Conservation (phyloP, 2,113 vertebrate species). For the Anhinga rufa region DNA sequence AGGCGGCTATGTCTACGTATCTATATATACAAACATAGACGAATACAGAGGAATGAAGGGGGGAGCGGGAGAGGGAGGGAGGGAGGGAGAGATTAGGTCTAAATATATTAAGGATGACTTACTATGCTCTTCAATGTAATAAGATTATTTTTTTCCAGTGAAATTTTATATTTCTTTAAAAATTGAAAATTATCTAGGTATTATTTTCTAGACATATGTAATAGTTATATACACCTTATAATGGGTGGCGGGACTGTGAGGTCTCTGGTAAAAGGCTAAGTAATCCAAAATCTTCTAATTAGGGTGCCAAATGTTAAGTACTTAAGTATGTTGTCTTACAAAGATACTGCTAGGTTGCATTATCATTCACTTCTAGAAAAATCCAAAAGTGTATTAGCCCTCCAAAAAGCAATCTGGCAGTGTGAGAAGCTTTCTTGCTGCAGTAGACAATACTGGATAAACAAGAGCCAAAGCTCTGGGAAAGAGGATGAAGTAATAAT, state of each 20-base stretch:
- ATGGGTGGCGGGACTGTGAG: rapidly evolving
- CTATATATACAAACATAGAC: not conserved
- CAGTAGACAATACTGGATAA: not conserved
- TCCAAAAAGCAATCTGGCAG: not conserved
- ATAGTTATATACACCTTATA: not conserved
- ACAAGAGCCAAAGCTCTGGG: not conserved
- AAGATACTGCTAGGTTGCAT: not conserved
- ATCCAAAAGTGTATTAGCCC: not conserved
- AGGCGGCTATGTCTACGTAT: not conserved
- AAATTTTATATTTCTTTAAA: not conserved
- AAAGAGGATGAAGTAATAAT: not conserved
- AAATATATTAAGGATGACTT: not conserved
- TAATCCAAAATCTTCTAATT: not conserved
- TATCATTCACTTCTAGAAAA: not conserved
- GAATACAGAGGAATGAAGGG: not conserved
- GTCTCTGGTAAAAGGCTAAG: not conserved
- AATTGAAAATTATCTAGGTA: not conserved
- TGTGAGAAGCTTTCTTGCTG: not conserved
- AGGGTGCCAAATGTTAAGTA: not conserved
- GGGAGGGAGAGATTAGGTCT: not conserved
- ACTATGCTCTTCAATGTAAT: not conserved
- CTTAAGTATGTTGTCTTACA: not conserved
- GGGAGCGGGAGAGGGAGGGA: too few species aligned
- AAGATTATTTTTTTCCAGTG: not conserved
- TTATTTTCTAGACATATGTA: not conserved